A percentile compares a stretch with the other conserved stretches of the same genome.
Evolutionary conservation across 2,888 invertebrate species (phyloP).

Genomic region (Phaonia tiefii): DNA sequence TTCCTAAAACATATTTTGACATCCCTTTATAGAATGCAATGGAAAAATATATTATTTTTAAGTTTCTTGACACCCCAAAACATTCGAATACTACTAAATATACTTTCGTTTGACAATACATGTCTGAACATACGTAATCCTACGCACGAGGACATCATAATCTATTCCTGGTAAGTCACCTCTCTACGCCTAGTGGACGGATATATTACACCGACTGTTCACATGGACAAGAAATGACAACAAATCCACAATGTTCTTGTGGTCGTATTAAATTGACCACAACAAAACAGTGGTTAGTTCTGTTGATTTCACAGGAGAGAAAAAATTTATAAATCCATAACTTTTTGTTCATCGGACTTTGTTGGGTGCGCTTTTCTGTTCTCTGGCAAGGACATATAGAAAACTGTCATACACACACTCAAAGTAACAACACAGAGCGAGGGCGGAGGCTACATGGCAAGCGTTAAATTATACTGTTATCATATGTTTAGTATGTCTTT

Average conservation of each 20-base stretch:
- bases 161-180: not conserved
- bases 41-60: too few species aligned
- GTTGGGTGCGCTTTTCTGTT: constrained; percentile 14
- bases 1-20: too few species aligned
- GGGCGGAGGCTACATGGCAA: constrained; percentile 6
- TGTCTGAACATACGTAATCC: not conserved
- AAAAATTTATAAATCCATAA: constrained; percentile 40
- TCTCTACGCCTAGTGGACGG: not conserved
- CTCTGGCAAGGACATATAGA: not conserved
- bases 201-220: not conserved
- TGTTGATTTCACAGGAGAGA: constrained; percentile 21
- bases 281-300: constrained; percentile 56
- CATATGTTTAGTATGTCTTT: constrained; percentile 48
- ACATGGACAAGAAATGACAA: constrained; percentile 37
- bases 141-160: not conserved
- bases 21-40: too few species aligned
- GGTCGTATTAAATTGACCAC: constrained; percentile 65
- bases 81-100: too few species aligned
- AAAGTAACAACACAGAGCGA: not conserved
- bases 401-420: constrained; percentile 9
- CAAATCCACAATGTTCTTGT: constrained; percentile 52
- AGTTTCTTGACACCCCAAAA: too few species aligned
- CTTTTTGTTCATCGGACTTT: constrained; percentile 33
- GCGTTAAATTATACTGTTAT: constrained; percentile 60
- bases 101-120: too few species aligned